Percentiles rank a stretch among this genome's conserved stretches.
Conservation (phyloP, 92 coral and sea anemone genomes). For the Palythoa grandis region DNA sequence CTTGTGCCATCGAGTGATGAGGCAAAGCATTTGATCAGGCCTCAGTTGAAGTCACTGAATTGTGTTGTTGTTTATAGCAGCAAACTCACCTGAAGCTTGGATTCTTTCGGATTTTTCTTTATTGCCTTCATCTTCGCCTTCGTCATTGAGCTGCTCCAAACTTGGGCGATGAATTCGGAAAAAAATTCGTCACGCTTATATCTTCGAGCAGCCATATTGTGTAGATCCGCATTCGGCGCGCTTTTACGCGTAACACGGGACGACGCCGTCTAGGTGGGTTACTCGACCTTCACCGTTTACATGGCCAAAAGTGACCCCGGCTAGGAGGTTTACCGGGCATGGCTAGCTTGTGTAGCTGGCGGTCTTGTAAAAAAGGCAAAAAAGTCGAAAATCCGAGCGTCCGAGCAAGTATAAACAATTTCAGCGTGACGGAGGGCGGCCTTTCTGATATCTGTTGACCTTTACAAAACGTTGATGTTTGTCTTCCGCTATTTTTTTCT, state of each 20-base stretch:
- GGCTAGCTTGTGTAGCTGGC: no score
- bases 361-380: no score
- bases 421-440: no score
- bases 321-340: no score
- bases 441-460: no score
- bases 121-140: constrained; percentile 5
- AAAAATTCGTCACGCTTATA: not conserved
- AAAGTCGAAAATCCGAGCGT: no score
- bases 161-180: not conserved
- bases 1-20: constrained; percentile 1
- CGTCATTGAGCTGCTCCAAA: constrained; percentile 1
- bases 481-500: no score
- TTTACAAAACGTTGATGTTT: no score
- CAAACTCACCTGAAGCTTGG: not conserved
- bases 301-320: constrained; percentile 11
- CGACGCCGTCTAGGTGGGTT: no score
- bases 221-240: not conserved
- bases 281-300: not conserved
- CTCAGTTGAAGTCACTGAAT: not conserved
- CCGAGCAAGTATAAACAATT: no score
- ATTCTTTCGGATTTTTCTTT: not conserved
- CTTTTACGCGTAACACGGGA: not conserved
- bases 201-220: not conserved
- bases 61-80: constrained; percentile 3
- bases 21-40: not conserved